These are phyloP conservation scores for Discoglossus pictus DNA, from an alignment of 2,797 vertebrate genomes.

Conservation along the genomic window DNA sequence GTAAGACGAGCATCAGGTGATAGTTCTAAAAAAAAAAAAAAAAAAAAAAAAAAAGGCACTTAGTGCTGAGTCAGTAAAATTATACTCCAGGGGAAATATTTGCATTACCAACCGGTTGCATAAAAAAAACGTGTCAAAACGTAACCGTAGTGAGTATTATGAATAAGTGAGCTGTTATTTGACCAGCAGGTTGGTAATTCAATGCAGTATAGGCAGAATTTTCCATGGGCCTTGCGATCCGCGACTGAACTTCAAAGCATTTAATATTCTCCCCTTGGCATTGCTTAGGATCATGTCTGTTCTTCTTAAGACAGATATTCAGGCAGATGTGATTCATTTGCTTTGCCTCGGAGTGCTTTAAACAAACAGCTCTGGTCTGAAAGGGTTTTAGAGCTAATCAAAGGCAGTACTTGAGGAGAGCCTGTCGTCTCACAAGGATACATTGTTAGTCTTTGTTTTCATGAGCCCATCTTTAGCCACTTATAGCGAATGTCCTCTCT, in stretches of 20 bases:
- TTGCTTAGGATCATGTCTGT: conserved; percentile 10
- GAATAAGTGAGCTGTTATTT: too few relatives aligned
- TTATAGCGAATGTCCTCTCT: not conserved
- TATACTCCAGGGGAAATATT: too few relatives aligned
- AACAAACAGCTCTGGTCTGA: conserved; percentile 18
- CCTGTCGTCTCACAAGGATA: not conserved
- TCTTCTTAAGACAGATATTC: not conserved
- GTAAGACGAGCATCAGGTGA: too few relatives aligned
- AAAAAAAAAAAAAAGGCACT: too few relatives aligned
- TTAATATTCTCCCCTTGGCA: conserved; percentile 2
- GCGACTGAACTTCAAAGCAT: conserved; percentile 25
- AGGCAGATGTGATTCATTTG: conserved; percentile 35
- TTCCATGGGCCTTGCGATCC: not conserved
- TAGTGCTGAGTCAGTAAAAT: too few relatives aligned
- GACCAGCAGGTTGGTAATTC: too few relatives aligned
- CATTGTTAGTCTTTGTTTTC: conserved; percentile 4
- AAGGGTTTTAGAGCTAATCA: conserved; percentile 21
- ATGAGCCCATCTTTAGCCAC: not conserved
- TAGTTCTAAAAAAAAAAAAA: too few relatives aligned
- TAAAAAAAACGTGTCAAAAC: too few relatives aligned
- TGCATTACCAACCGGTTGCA: too few relatives aligned
- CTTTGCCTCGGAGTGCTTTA: conserved; percentile 17
- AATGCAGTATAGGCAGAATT: not conserved
- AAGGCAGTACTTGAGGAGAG: conserved; percentile 4
- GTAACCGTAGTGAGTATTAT: too few relatives aligned